Conservation (phyloP, 1,140 invertebrate species). For the Achroia grisella region DNA sequence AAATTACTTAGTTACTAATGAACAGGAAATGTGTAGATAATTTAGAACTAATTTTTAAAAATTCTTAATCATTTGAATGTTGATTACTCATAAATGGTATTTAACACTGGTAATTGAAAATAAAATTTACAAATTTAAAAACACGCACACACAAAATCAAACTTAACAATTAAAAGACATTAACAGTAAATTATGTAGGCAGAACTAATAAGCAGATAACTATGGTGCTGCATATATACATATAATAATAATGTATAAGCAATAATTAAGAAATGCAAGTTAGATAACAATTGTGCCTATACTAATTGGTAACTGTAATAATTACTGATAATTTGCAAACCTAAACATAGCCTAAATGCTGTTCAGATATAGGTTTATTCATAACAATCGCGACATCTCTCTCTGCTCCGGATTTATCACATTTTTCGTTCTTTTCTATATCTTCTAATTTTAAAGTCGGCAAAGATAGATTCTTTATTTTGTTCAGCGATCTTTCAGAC, state of each 20-base stretch:
- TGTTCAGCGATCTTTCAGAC: constrained; percentile 42
- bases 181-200: constrained; percentile 2
- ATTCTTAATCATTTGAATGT: constrained; percentile 33
- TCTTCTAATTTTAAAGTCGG: constrained; percentile 61
- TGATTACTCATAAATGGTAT: constrained; percentile 36
- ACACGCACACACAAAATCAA: constrained; percentile 22
- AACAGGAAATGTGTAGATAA: too few relatives aligned
- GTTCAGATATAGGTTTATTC: constrained; percentile 75
- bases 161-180: not conserved
- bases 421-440: constrained; percentile 37
- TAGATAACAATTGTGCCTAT: constrained; percentile 10
- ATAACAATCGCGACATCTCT: constrained; percentile 33
- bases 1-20: constrained; percentile 4
- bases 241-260: not conserved
- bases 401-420: constrained; percentile 43
- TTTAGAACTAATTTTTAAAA: constrained; percentile 3
- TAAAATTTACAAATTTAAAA: constrained; percentile 35
- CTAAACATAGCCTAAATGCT: constrained; percentile 81
- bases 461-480: constrained; percentile 54
- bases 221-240: constrained; percentile 8
- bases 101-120: constrained; percentile 44
- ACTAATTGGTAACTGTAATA: constrained; percentile 14
- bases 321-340: constrained; percentile 3
- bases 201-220: constrained; percentile 15
- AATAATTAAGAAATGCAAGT: constrained; percentile 3